phyloP scores from a whole-genome alignment of 2,888 invertebrate genomes.

The Nomada flava region DNA sequence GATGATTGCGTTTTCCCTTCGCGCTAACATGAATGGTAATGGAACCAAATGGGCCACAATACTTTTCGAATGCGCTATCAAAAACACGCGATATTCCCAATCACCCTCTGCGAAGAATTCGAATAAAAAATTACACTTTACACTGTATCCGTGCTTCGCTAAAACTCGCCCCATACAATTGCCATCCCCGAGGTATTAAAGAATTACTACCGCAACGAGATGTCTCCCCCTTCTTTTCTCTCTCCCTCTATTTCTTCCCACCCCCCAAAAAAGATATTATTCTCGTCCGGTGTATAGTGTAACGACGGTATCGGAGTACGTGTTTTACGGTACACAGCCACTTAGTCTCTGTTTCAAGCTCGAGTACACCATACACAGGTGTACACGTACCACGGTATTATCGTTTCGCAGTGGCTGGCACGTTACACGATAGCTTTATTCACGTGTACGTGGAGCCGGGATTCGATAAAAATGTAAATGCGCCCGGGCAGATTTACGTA shows the following conservation, averaged over 20 bases:
- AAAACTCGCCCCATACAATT: neutral
- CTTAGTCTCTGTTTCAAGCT: slow-evolving; percentile 35
- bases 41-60: no score
- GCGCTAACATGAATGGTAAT: no score
- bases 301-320: slow-evolving; percentile 2
- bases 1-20: no score
- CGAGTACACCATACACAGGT: slow-evolving; percentile 12
- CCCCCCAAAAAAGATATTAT: neutral
- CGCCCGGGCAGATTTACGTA: slow-evolving; percentile 38
- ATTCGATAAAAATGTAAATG: slow-evolving; percentile 69
- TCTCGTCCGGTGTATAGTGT: neutral
- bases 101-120: neutral
- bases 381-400: slow-evolving; percentile 49
- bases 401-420: slow-evolving; percentile 29
- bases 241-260: no score
- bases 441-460: slow-evolving; percentile 5
- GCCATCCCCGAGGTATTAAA: neutral
- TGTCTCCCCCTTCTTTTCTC: neutral
- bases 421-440: slow-evolving; percentile 40
- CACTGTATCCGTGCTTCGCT: neutral
- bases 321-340: slow-evolving; percentile 26
- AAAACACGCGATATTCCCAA: neutral
- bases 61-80: no score
- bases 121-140: neutral
- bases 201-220: neutral